These are phyloP conservation scores for Stictonetta naevosa DNA, from an alignment of 2,113 vertebrate species.

Conservation along the genomic window DNA sequence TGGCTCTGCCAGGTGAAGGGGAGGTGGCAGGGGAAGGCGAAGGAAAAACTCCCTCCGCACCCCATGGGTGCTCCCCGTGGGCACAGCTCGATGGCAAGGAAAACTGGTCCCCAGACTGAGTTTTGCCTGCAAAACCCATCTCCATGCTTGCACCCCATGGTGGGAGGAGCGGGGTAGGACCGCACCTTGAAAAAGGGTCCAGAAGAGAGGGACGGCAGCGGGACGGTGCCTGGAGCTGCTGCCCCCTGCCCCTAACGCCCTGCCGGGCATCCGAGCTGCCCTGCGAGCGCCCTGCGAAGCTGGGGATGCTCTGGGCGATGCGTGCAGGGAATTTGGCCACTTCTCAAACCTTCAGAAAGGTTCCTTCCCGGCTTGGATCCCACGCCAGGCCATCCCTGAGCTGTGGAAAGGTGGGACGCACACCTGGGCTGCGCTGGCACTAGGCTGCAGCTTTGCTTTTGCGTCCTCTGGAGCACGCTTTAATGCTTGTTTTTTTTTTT, in stretches of 20 bases:
- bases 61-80: no score
- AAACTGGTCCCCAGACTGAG: background rate
- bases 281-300: background rate
- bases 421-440: background rate
- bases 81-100: rapidly evolving
- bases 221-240: background rate
- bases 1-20: background rate
- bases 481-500: background rate
- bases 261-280: background rate
- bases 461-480: no score
- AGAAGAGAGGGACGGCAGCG: background rate
- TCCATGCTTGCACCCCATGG: no score
- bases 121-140: background rate
- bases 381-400: rapidly evolving
- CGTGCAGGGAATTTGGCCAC: background rate
- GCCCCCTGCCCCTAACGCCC: background rate
- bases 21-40: background rate
- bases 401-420: background rate
- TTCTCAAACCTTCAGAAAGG: background rate
- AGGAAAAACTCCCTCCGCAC: no score
- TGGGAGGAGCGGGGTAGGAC: background rate
- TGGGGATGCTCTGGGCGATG: background rate
- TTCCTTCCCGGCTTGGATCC: background rate
- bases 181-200: background rate
- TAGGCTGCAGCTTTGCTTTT: background rate